A percentile compares a stretch with the other conserved stretches of the same genome.
Evolutionary conservation across 92 coral and sea anemone species (phyloP).

Genomic region (Umimayanthus chanpuru): DNA sequence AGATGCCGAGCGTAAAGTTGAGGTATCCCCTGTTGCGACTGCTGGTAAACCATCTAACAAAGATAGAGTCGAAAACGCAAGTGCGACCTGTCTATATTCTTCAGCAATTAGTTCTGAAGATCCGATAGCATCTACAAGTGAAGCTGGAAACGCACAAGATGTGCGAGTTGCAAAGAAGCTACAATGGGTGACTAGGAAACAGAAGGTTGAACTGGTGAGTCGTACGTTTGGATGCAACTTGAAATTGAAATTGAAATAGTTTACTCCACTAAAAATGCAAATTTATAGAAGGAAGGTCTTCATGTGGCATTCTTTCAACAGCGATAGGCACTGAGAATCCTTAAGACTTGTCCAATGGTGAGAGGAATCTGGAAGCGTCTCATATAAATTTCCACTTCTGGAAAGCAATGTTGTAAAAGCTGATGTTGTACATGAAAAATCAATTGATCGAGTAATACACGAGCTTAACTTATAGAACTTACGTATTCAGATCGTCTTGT

Average conservation of each 20-base stretch:
- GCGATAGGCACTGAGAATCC: no score
- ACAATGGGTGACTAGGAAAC: constrained; percentile 67
- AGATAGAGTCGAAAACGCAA: background rate
- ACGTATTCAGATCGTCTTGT: no score
- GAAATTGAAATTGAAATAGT: background rate
- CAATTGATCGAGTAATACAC: no score
- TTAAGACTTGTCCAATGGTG: no score
- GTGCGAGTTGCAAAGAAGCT: constrained; percentile 9
- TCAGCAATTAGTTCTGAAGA: background rate
- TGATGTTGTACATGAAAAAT: no score
- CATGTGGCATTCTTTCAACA: no score
- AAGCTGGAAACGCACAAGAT: background rate
- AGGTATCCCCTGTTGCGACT: background rate
- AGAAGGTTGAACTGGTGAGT: constrained; percentile 66
- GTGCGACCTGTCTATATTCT: background rate
- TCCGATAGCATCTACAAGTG: background rate
- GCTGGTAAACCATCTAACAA: background rate
- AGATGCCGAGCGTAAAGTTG: background rate
- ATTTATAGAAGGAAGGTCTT: no score
- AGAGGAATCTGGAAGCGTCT: no score
- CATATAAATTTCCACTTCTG: no score
- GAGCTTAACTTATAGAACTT: no score
- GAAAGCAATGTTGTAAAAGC: no score
- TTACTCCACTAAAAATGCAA: background rate
- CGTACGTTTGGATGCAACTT: background rate